phyloP scores from a whole-genome alignment of 2,113 vertebrate species.

The Xiphophorus couchianus region DNA sequence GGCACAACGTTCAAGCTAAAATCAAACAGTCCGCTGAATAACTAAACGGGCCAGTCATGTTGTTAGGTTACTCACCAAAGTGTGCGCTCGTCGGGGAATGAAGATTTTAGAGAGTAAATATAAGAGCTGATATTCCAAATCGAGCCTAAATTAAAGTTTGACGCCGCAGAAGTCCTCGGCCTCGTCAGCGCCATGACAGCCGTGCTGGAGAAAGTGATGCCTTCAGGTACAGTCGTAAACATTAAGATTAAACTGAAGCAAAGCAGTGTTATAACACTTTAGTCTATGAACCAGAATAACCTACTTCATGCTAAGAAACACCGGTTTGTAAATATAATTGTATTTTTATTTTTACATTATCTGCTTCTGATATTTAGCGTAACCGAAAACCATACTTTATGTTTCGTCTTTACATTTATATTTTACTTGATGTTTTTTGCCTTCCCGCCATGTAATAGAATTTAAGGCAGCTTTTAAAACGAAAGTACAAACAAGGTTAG shows the following conservation, averaged over 20 bases:
- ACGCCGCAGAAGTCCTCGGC: slow-evolving; percentile 19
- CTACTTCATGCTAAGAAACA: too few relatives aligned
- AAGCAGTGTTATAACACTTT: neutral
- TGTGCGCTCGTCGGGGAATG: fast-evolving
- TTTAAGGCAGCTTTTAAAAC: neutral
- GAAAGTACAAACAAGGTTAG: neutral
- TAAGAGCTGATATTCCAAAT: neutral
- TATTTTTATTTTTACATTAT: neutral
- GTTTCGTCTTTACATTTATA: neutral
- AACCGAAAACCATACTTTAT: neutral
- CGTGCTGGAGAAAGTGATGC: neutral
- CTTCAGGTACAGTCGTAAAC: slow-evolving; percentile 48
- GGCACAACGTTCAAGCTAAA: slow-evolving; percentile 3
- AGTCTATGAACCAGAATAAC: too few relatives aligned
- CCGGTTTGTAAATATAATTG: neutral
- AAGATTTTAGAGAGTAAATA: neutral
- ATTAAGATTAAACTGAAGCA: fast-evolving
- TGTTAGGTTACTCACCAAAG: slow-evolving; percentile 51
- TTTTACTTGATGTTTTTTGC: neutral
- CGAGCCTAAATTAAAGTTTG: slow-evolving; percentile 54
- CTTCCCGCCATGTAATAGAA: neutral
- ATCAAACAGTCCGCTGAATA: neutral
- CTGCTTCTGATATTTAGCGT: neutral
- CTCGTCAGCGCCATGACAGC: slow-evolving; percentile 72
- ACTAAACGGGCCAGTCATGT: neutral